Evolutionary conservation across 2,113 vertebrate genomes (phyloP).

Genomic region (Neodon shergylaensis): DNA sequence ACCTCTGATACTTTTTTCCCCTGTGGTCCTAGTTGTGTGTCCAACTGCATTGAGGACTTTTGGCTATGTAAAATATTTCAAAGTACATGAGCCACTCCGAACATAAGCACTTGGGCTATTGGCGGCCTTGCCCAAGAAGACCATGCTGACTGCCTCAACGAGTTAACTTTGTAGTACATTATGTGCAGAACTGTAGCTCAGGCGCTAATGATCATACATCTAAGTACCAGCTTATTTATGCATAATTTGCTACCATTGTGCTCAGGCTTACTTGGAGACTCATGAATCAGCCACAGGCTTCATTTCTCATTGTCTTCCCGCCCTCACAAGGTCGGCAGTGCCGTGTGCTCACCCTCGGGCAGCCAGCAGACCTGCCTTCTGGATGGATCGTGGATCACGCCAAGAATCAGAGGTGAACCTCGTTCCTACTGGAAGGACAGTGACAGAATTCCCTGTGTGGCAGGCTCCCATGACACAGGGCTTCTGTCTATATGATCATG

Average conservation of each 20-base stretch:
- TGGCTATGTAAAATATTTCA: fast-evolving
- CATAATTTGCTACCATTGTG: conserved; percentile 2
- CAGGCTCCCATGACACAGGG: fast-evolving
- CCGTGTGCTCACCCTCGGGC: fast-evolving
- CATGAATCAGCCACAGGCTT: background rate
- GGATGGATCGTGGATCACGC: background rate
- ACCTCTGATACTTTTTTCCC: fast-evolving
- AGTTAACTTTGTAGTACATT: background rate
- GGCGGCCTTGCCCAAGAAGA: fast-evolving
- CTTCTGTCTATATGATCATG: fast-evolving
- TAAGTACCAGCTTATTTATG: background rate
- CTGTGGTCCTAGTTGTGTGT: fast-evolving
- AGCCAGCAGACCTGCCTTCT: background rate
- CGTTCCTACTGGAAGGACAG: background rate
- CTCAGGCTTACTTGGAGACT: background rate
- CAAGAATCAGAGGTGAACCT: fast-evolving
- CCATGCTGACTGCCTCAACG: fast-evolving
- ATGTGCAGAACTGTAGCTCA: background rate
- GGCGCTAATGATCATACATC: background rate
- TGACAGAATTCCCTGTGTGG: background rate
- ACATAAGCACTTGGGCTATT: fast-evolving
- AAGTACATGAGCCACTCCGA: fast-evolving
- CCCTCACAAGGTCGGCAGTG: background rate
- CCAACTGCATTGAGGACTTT: fast-evolving
- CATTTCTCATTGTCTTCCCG: background rate